Base-by-base conservation (phyloP, 2,888 invertebrate species). In the Hypomecis punctinalis region DNA sequence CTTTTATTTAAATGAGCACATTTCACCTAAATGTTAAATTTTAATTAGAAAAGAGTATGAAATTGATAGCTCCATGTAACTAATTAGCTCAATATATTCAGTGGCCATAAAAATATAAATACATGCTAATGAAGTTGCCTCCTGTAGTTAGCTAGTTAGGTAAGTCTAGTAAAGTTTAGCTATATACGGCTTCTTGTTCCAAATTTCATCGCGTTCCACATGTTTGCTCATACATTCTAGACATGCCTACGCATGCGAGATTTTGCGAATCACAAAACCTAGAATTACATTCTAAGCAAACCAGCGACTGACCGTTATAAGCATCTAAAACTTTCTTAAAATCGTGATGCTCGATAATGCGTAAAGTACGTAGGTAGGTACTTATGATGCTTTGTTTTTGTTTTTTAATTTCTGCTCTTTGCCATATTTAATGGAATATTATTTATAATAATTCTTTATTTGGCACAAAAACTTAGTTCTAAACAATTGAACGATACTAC, bases 161-260 rank as follows among this genome's bases (percentile, higher is more conserved):
- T 58, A 58, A 43, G 53, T 7, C 70, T 60, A 72, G 70, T 72
- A 67, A 67, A 48, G 37, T 61, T 61, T 64, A 43, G 40, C 67
- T 68, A 51, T 54, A 71, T 35, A 73, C 71, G 70, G 71, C 66
- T 68, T 45, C 13, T 49, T 49, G 71, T 68, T 67, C 71, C 71
- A 72, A 74, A 72, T 78, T 63, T 62, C 54, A 59, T 54, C 10
- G 63, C 55, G 61, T 67, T 55, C 60, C 40, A 67, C 61, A 69
- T 61, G 46, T 63, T 63, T 60, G 43, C 56, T 51, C 61, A 46
- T 47, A 45, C 61, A 47, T 66, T 61, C 68, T 60, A 65, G 62
- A 66, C 59, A 61, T 57, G 62, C 40, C 54, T 54, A 61, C 60
- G 49, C 52, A 63, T 57, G 40, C 48, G 35, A 36, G 46, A 39